phyloP scores from a whole-genome alignment of 2,797 vertebrate genomes.

The Chiroxiphia lanceolata region DNA sequence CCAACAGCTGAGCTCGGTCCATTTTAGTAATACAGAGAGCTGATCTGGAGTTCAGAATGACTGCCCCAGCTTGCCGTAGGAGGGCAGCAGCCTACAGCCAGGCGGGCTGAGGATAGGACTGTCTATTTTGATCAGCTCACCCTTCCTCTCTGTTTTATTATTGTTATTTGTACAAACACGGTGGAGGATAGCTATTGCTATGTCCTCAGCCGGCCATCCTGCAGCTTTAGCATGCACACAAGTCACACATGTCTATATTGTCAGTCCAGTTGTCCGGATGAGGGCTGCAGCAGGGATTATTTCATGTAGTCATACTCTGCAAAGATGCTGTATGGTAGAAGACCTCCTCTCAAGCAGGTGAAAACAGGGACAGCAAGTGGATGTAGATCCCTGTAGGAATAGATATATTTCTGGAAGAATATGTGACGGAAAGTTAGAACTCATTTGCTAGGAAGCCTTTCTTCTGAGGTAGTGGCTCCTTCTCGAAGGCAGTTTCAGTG shows the following conservation, averaged over 20 bases:
- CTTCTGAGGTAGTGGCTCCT: too few species aligned
- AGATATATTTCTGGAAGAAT: too few species aligned
- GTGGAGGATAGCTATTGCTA: not conserved
- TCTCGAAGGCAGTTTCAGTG: too few species aligned
- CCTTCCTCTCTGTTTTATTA: not conserved
- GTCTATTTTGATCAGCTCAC: not conserved
- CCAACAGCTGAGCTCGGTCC: not conserved
- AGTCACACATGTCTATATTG: not conserved
- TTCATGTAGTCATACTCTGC: not conserved
- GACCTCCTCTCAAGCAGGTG: not conserved
- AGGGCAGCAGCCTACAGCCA: constrained; percentile 36
- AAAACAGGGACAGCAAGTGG: not conserved
- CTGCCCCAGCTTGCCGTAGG: not conserved
- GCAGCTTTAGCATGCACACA: not conserved
- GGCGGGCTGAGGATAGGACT: not conserved
- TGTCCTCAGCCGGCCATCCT: not conserved
- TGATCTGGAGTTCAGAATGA: not conserved
- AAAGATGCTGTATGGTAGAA: not conserved
- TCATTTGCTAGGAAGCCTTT: too few species aligned
- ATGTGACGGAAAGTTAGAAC: too few species aligned
- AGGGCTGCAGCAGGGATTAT: not conserved
- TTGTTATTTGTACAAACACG: not conserved
- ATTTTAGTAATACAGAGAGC: not conserved
- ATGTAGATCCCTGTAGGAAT: not conserved
- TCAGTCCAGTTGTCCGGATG: not conserved